Base-by-base conservation (phyloP, 2,888 invertebrate genomes). In the Rotaria sp. region DNA sequence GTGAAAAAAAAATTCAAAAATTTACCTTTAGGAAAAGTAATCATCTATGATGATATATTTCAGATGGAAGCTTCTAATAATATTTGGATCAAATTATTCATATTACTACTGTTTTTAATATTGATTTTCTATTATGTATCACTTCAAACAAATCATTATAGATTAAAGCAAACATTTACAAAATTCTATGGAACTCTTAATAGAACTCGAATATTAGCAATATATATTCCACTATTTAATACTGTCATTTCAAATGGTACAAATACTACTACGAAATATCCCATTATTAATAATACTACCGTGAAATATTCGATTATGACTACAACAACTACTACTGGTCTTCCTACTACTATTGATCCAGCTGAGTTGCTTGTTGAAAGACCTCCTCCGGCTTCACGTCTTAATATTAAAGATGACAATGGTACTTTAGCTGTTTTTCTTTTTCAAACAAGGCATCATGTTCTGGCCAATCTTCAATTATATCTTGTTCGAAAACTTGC, bases 401-500 rank as follows among this genome's bases (percentile, higher is more conserved):
- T 41, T 41, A 45, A 45, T 8, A 0, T 0, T 0, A 41, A 80
- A 15, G 21, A 18, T 67, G 0, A 0, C 2, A 80, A 45, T 45
- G 21, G n/a, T 38, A 10, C 5, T 80, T 0, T 80, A 80, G 80
- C 45, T 80, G 80, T 45, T 26, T 80, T 80, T 45, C 1, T 80
- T n/a, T 80, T 80, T 80, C 80, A 80, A 10, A 80, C 80, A 7
- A 0, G 8, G 7, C 80, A 80, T 80, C 45, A 45, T 45, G 45
- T 45, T 26, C 80, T 80, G 1, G 41, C 80, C 13, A 13, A 80
- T 45, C n/a, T 45, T 3, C 80, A 80, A n/a, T 8, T 80, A 3
- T 45, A 80, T 80, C 80, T 80, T 26, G 15, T 80, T 45, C 41
- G 45, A 45, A 80, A 80, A 45, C n/a, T 80, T 45, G 45, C 80